phyloP scores from a whole-genome alignment of 2,888 invertebrate genomes.

The Polydrusus cervinus region DNA sequence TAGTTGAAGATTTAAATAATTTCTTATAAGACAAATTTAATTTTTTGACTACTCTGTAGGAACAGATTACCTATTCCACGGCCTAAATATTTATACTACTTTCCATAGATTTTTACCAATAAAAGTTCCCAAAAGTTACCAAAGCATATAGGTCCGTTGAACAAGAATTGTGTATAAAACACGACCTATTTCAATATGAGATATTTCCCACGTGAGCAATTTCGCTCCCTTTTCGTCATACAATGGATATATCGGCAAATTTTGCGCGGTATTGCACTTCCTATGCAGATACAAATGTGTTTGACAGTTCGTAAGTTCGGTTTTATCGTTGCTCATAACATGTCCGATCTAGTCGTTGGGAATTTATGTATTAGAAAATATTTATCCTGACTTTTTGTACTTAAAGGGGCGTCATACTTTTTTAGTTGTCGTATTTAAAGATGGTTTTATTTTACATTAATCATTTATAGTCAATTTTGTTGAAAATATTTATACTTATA shows the following conservation, averaged over 20 bases:
- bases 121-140: background rate
- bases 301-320: conserved; percentile 37
- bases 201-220: conserved; percentile 47
- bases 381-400: background rate
- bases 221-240: conserved; percentile 33
- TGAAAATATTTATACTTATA: no score
- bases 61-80: no score
- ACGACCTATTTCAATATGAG: conserved; percentile 43
- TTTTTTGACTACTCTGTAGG: no score
- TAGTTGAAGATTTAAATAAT: no score
- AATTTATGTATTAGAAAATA: conserved; percentile 8
- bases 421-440: no score
- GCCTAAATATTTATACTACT: no score
- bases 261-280: conserved; percentile 39
- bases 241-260: conserved; percentile 42
- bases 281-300: conserved; percentile 42
- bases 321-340: conserved; percentile 14
- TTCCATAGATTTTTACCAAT: no score
- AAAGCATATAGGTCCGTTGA: background rate
- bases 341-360: background rate
- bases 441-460: no score
- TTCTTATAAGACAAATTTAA: no score
- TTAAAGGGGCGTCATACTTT: no score
- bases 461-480: no score
- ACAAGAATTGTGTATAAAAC: conserved; percentile 11